Evolutionary conservation across 2,113 vertebrate genomes (phyloP).

Genomic region (Dolichotis patagonum): DNA sequence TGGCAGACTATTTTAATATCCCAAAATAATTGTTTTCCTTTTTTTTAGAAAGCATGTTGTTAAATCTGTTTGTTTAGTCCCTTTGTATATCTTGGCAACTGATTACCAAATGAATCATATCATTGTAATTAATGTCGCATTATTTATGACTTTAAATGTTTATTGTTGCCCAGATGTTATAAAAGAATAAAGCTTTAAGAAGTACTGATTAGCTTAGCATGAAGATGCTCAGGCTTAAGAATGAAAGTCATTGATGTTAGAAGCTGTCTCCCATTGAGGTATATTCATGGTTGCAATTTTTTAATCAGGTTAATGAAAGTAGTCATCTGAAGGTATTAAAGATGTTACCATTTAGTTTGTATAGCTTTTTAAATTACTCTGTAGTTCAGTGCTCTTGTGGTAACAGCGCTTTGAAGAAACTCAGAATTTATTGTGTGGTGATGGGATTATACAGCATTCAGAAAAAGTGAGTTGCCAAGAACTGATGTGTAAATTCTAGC

Average conservation of each 20-base stretch:
- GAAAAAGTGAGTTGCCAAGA: constrained; percentile 12
- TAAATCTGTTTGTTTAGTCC: constrained; percentile 39
- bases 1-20: background rate
- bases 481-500: constrained; percentile 37
- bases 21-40: background rate
- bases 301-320: constrained; percentile 10
- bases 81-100: constrained; percentile 28
- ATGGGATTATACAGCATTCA: constrained; percentile 16
- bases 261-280: background rate
- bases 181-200: constrained; percentile 72
- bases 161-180: constrained; percentile 58
- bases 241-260: background rate
- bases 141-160: constrained; percentile 55
- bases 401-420: constrained; percentile 40
- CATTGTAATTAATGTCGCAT: constrained; percentile 34
- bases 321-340: constrained; percentile 16
- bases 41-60: constrained; percentile 60
- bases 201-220: constrained; percentile 45
- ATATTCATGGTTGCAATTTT: background rate
- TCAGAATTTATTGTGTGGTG: constrained; percentile 42
- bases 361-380: constrained; percentile 38
- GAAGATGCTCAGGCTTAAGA: constrained; percentile 58
- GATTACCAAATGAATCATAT: constrained; percentile 62
- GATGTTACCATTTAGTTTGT: background rate
- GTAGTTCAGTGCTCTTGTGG: constrained; percentile 31